A percentile compares a stretch with the other conserved stretches of the same genome.
Conservation (phyloP, 2,797 vertebrate species). For the Myotis findleyi region DNA sequence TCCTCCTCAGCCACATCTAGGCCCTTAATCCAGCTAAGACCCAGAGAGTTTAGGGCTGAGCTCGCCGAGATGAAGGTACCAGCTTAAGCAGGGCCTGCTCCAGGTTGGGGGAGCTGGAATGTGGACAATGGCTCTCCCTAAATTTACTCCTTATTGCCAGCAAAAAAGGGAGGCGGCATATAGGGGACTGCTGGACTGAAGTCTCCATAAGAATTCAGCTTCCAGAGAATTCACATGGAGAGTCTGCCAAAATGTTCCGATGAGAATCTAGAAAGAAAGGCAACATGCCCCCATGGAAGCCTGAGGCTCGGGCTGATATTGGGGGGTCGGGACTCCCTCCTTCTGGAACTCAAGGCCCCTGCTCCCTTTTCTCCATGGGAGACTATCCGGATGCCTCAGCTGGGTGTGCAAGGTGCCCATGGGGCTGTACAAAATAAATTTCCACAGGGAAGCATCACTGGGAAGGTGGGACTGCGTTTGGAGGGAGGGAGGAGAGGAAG, state of each 20-base stretch:
- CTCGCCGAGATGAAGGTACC: slow-evolving; percentile 86
- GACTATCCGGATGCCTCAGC: neutral
- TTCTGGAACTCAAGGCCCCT: neutral
- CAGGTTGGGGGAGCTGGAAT: slow-evolving; percentile 53
- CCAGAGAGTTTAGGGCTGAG: slow-evolving; percentile 88
- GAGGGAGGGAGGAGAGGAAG: neutral
- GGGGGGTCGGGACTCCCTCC: neutral
- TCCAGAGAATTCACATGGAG: neutral
- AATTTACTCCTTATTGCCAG: slow-evolving; percentile 63
- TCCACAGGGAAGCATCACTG: accelerated
- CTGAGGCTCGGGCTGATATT: neutral
- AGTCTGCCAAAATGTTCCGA: neutral
- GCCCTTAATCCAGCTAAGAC: slow-evolving; percentile 88
- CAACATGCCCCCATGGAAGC: neutral
- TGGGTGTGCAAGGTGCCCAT: neutral
- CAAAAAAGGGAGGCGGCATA: neutral
- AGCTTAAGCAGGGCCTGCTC: slow-evolving; percentile 83
- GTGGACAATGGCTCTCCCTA: slow-evolving; percentile 76
- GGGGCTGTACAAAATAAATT: neutral
- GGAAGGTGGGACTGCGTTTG: neutral
- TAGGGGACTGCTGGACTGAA: neutral
- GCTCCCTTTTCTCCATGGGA: neutral
- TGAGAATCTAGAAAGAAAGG: neutral
- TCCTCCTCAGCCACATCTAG: slow-evolving; percentile 85
- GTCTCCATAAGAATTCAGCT: neutral